Base-by-base conservation (phyloP, 2,888 invertebrate species). In the Anticlea derivata region DNA sequence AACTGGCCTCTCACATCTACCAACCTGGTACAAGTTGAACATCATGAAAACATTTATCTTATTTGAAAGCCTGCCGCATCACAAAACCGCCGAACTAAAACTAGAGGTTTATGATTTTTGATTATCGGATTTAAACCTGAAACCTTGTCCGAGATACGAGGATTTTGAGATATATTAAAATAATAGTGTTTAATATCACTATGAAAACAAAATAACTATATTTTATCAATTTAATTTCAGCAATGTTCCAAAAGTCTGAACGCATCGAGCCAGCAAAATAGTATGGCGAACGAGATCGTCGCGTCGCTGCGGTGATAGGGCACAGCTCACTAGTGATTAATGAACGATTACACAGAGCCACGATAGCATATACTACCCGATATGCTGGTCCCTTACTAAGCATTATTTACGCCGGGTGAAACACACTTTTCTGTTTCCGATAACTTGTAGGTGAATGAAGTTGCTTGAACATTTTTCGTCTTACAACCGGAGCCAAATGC, bases 281-380 rank as follows among this genome's bases (percentile, higher is more conserved):
- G 78, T 73, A 78, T 91, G 83, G 82, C 85, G 67, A 91, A 91
- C 80, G 91, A 91, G 83, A 89, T 91, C 73, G 80, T 83, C 66
- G 83, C 89, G 50, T 84, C 90, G 67, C 80, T 90, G 71, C 91
- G 91, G 90, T 91, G 91, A 91, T 91, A 91, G 82, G 78, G 76
- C 80, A 80, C 78, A 77, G 73, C 67, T 66, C 67, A 58, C 63
- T 52, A 68, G 78, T 83, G 79, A 84, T 83, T 83, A 81, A 85
- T 85, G 79, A 82, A 68, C 78, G 80, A 83, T 83, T 80, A 83
- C 77, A 73, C 77, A 73, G 73, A 70, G 68, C 70, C 70, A 58
- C 53, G 70, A 75, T 70, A 67, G 77, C 79, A 73, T 83, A 79
- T 81, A 81, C 83, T 84, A 82, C 77, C 76, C 79, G 83, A 83